Evolutionary conservation across 2,888 invertebrate species (phyloP).

Genomic region (Tortrix viridana): DNA sequence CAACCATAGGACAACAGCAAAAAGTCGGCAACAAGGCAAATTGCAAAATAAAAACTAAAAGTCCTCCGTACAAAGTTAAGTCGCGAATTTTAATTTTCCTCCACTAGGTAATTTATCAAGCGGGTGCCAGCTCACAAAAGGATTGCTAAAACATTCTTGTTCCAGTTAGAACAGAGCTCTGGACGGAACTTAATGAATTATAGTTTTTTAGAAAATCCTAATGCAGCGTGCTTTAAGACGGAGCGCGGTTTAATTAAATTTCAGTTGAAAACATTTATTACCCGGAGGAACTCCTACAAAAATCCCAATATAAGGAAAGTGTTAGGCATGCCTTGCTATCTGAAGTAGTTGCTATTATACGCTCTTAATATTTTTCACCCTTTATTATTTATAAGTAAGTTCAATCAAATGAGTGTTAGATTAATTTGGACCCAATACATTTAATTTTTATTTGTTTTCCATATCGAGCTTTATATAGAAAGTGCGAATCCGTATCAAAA

Average conservation of each 20-base stretch:
- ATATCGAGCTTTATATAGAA: too few species aligned
- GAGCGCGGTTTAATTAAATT: constrained; percentile 17
- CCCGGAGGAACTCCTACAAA: too few species aligned
- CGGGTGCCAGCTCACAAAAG: constrained; percentile 50
- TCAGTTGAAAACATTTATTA: constrained; percentile 2
- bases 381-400: too few species aligned
- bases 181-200: constrained; percentile 32
- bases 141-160: constrained; percentile 46
- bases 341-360: too few species aligned
- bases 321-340: too few species aligned
- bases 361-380: too few species aligned
- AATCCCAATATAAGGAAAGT: too few species aligned
- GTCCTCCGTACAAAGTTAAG: constrained; percentile 16
- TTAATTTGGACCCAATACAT: too few species aligned
- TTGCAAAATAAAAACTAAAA: constrained; percentile 24
- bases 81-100: constrained; percentile 62
- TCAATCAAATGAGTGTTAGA: too few species aligned
- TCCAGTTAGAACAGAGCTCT: constrained; percentile 46
- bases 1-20: constrained; percentile 8
- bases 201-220: constrained; percentile 36
- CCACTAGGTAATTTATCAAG: constrained; percentile 63
- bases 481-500: too few species aligned
- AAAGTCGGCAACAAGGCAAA: constrained; percentile 3
- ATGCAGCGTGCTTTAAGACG: constrained; percentile 10
- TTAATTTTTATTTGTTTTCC: too few species aligned